Evolutionary conservation across 2,797 vertebrate species (phyloP).

Genomic region (Gadopsis bispinosus): DNA sequence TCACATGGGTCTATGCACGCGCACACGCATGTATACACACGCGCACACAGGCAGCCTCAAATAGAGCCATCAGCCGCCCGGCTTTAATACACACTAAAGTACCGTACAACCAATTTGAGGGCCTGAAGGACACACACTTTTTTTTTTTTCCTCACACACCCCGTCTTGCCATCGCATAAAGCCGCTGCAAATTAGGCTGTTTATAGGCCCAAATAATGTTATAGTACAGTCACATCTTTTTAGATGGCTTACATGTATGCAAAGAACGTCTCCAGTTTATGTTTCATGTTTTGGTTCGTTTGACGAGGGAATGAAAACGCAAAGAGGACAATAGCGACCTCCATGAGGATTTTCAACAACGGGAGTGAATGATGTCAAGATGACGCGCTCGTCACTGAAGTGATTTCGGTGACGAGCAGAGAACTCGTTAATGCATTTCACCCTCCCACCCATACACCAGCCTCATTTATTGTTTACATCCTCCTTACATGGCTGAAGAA

Average conservation of each 20-base stretch:
- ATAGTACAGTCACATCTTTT: slow-evolving; percentile 17
- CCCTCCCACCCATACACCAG: background rate
- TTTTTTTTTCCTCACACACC: background rate
- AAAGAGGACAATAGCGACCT: slow-evolving; percentile 49
- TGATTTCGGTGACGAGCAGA: slow-evolving; percentile 37
- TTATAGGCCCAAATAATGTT: slow-evolving; percentile 41
- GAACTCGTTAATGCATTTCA: slow-evolving; percentile 49
- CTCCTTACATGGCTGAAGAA: slow-evolving; percentile 27
- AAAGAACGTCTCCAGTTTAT: slow-evolving; percentile 16
- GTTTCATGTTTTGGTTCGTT: slow-evolving; percentile 40
- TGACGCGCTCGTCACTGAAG: background rate
- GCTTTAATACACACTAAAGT: slow-evolving; percentile 48
- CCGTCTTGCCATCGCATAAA: slow-evolving; percentile 13
- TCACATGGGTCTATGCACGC: slow-evolving; percentile 45
- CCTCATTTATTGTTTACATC: slow-evolving; percentile 35
- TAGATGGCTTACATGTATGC: slow-evolving; percentile 13
- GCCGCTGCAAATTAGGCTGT: slow-evolving; percentile 47
- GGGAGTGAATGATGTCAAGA: slow-evolving; percentile 25
- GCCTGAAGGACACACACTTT: slow-evolving; percentile 37
- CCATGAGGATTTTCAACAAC: slow-evolving; percentile 37
- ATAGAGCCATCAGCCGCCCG: slow-evolving; percentile 59
- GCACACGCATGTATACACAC: slow-evolving; percentile 7
- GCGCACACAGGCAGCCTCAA: slow-evolving; percentile 16
- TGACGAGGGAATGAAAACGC: slow-evolving; percentile 54
- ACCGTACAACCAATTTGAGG: slow-evolving; percentile 46